Conservation (phyloP, 2,113 vertebrate species). For the Atrichornis clamosus region DNA sequence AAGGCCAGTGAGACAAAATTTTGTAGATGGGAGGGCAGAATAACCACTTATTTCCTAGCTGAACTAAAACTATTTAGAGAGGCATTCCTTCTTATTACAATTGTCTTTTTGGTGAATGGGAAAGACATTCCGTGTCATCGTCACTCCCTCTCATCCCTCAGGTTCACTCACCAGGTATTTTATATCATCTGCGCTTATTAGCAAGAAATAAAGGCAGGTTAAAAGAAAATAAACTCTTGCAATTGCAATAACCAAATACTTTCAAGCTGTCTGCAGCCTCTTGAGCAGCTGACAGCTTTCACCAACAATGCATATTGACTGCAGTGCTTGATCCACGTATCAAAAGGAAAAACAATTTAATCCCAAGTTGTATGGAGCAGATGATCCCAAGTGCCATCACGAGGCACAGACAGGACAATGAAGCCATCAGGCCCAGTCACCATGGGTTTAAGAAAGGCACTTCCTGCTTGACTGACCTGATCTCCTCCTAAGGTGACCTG, state of each 20-base stretch:
- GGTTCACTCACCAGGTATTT: not conserved
- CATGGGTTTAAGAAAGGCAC: not conserved
- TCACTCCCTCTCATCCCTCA: not conserved
- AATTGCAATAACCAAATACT: not conserved
- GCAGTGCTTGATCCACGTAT: not conserved
- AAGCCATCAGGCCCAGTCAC: not conserved
- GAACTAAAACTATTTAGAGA: not conserved
- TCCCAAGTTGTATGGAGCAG: not conserved
- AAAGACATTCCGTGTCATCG: not conserved
- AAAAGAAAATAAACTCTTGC: not conserved
- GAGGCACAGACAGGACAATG: fast-evolving
- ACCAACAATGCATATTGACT: not conserved
- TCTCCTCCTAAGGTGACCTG: not conserved
- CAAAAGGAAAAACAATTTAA: not conserved
- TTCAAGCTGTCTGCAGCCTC: constrained; percentile 6
- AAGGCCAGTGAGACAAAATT: not conserved
- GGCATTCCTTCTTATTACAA: not conserved
- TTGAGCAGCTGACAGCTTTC: constrained; percentile 27
- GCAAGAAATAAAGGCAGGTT: not conserved
- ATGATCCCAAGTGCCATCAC: not conserved
- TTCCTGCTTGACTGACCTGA: not conserved
- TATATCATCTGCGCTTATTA: not conserved
- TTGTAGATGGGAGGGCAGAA: not conserved
- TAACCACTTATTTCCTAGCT: not conserved
- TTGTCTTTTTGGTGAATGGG: not conserved